These are phyloP conservation scores for Tenthredo livida DNA, from an alignment of 2,888 invertebrate genomes.

Conservation along the genomic window DNA sequence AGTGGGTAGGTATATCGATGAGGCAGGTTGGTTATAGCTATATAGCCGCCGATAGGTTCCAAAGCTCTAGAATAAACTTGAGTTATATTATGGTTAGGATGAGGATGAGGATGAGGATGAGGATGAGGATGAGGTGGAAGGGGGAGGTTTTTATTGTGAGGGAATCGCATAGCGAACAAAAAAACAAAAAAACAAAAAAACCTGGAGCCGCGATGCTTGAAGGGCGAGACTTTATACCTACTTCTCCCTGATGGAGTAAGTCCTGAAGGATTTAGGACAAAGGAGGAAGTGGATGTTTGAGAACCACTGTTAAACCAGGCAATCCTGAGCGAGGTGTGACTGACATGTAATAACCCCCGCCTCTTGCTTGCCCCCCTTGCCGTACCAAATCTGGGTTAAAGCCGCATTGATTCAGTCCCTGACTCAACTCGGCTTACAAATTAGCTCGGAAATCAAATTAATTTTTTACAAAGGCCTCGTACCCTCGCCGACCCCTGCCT, in stretches of 20 bases:
- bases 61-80: conserved; percentile 9
- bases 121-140: neutral
- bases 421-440: conserved; percentile 61
- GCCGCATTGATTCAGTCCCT: conserved; percentile 53
- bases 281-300: conserved; percentile 27
- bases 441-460: conserved; percentile 61
- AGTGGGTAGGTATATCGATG: conserved; percentile 5
- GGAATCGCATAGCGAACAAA: conserved; percentile 10
- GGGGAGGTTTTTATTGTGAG: neutral
- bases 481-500: conserved; percentile 22
- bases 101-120: neutral
- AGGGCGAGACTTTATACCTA: neutral
- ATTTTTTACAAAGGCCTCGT: conserved; percentile 54
- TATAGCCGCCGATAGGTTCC: neutral
- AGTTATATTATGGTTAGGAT: neutral
- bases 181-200: neutral
- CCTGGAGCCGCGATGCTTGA: neutral
- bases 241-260: conserved; percentile 13
- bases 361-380: conserved; percentile 38
- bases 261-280: conserved; percentile 25
- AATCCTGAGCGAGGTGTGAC: conserved; percentile 67
- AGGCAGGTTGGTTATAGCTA: neutral
- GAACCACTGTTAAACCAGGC: conserved; percentile 43
- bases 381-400: conserved; percentile 58
- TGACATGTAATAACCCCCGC: conserved; percentile 69